phyloP scores from a whole-genome alignment of 2,888 invertebrate genomes.

The Oscheius sp. region DNA sequence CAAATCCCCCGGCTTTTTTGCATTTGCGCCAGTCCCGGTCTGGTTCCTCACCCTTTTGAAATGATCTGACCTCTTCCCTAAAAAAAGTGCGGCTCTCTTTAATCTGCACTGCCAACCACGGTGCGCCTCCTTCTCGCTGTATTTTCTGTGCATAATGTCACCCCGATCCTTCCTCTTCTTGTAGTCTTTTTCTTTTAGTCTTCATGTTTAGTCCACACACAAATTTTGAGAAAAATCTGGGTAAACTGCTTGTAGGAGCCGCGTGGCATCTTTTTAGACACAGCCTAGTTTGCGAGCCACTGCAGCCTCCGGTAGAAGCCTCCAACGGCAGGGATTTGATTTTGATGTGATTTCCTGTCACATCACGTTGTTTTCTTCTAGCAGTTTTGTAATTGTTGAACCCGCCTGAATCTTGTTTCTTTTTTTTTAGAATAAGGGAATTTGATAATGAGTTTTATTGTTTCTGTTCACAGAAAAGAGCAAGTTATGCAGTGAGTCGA shows the following conservation, averaged over 20 bases:
- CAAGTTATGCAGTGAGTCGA: neutral
- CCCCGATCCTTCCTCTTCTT: neutral
- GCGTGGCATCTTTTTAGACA: slow-evolving; percentile 4
- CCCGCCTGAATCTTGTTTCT: slow-evolving; percentile 18
- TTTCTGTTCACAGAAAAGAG: slow-evolving; percentile 9
- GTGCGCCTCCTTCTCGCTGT: slow-evolving; percentile 19
- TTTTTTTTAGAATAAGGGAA: slow-evolving; percentile 30
- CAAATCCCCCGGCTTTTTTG: slow-evolving; percentile 20
- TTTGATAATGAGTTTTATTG: slow-evolving; percentile 17
- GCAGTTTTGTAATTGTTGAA: slow-evolving; percentile 32
- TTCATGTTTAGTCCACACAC: slow-evolving; percentile 20
- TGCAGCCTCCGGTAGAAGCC: slow-evolving; percentile 14
- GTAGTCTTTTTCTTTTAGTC: slow-evolving; percentile 30
- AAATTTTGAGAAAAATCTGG: slow-evolving; percentile 12
- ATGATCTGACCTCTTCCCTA: neutral
- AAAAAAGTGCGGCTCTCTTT: neutral
- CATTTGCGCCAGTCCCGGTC: slow-evolving; percentile 28
- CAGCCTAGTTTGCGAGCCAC: slow-evolving; percentile 9
- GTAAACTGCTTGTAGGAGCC: slow-evolving; percentile 32
- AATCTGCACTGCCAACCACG: slow-evolving; percentile 27
- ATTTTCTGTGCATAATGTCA: slow-evolving; percentile 36
- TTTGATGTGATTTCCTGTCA: slow-evolving; percentile 19
- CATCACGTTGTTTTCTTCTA: slow-evolving; percentile 31
- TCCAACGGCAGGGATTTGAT: slow-evolving; percentile 23
- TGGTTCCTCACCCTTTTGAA: slow-evolving; percentile 7